These are phyloP conservation scores for Platysteira castanea DNA, from an alignment of 2,113 vertebrate species.

Conservation along the genomic window DNA sequence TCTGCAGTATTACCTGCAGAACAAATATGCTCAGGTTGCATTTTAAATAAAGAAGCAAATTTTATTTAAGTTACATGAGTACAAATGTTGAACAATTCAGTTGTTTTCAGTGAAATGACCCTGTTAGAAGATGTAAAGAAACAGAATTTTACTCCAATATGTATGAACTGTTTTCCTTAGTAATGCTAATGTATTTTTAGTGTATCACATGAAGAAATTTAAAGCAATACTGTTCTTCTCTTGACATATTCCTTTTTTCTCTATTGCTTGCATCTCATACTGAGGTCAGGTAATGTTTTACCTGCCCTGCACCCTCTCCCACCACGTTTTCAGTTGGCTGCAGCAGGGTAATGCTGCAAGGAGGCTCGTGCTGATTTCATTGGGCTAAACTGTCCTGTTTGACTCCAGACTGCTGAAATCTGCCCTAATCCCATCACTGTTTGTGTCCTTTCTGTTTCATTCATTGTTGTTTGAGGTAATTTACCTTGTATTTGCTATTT, in stretches of 20 bases:
- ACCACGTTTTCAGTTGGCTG: no score
- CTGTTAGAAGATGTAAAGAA: background rate
- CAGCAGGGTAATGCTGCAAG: no score
- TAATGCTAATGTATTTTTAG: background rate
- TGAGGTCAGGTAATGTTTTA: background rate
- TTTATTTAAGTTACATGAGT: background rate
- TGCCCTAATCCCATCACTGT: background rate
- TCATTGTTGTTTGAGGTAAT: background rate
- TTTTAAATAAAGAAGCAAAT: background rate
- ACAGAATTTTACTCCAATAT: background rate
- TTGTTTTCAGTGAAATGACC: background rate
- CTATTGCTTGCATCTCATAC: no score
- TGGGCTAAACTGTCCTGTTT: background rate
- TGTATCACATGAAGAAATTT: background rate
- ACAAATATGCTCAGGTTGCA: conserved; percentile 11
- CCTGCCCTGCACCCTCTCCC: background rate
- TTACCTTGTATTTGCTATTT: background rate
- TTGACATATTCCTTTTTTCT: background rate
- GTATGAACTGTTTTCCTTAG: background rate
- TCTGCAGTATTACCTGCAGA: background rate
- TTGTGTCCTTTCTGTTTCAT: background rate
- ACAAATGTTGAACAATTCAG: background rate
- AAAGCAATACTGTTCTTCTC: background rate
- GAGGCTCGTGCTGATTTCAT: background rate
- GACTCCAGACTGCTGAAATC: background rate